A percentile compares a stretch with the other conserved stretches of the same genome.
Conservation (phyloP, 1,140 invertebrate species). For the Stegodyphus mimosarum region DNA sequence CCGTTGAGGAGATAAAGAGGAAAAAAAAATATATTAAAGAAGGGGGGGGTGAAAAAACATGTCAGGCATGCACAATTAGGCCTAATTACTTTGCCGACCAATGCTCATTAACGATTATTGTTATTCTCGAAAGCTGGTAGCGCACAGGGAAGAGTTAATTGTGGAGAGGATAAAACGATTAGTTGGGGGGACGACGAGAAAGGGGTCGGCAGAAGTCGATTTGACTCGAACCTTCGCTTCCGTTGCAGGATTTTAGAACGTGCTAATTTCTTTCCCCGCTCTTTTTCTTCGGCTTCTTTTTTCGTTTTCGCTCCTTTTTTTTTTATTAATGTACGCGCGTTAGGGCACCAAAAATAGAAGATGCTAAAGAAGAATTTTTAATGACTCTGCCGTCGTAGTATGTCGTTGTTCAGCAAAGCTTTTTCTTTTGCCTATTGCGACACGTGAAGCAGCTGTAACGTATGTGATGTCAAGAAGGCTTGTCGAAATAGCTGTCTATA, state of each 20-base stretch:
- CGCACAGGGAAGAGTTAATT: constrained; percentile 50
- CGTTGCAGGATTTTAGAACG: constrained; percentile 43
- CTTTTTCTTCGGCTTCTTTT: too few species aligned
- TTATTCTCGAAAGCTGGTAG: constrained; percentile 56
- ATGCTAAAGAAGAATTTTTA: too few species aligned
- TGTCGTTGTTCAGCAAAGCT: too few species aligned
- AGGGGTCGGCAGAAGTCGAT: constrained; percentile 45
- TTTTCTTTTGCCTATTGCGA: too few species aligned
- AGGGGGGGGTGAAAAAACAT: constrained; percentile 35
- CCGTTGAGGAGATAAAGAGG: not conserved
- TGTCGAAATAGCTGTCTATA: too few species aligned
- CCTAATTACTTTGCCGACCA: constrained; percentile 56
- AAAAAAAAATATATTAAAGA: constrained; percentile 20
- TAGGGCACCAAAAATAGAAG: too few species aligned
- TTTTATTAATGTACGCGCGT: too few species aligned
- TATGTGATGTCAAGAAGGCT: too few species aligned
- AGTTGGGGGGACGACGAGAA: constrained; percentile 3
- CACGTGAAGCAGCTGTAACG: too few species aligned
- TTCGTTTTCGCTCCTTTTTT: too few species aligned
- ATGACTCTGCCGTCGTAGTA: too few species aligned
- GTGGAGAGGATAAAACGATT: constrained; percentile 53
- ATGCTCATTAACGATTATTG: constrained; percentile 60
- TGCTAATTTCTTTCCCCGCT: constrained; percentile 43
- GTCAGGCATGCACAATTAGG: constrained; percentile 59
- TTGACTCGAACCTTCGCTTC: constrained; percentile 15